phyloP scores from a whole-genome alignment of 2,113 vertebrate genomes.

The Cichladusa arquata region DNA sequence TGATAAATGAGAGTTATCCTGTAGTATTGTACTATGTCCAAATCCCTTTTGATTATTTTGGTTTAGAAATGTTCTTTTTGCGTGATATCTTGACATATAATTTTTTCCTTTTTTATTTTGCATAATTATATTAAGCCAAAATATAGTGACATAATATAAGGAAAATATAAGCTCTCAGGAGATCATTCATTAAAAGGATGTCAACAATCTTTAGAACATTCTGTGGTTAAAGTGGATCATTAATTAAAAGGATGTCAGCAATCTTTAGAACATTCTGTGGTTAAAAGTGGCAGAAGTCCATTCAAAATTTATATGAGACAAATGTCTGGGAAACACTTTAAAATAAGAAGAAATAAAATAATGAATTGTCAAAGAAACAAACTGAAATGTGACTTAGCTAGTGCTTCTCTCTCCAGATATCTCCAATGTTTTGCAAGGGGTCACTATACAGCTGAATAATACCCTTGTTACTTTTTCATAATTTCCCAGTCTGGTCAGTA shows the following conservation, averaged over 20 bases:
- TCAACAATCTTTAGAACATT: neutral
- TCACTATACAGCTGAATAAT: neutral
- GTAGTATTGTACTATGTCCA: neutral
- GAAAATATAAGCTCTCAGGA: neutral
- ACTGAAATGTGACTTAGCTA: neutral
- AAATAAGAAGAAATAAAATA: too few relatives aligned
- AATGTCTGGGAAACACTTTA: neutral
- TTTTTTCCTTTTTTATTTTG: neutral
- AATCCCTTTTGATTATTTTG: neutral
- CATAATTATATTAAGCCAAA: neutral
- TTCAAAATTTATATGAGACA: neutral
- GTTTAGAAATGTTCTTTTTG: neutral
- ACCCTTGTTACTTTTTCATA: neutral
- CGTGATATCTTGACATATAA: neutral
- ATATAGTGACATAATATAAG: neutral
- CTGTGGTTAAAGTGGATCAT: neutral
- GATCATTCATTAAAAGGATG: neutral
- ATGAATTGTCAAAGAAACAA: neutral
- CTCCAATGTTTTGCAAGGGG: neutral
- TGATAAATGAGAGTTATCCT: neutral
- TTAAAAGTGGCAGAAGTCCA: neutral
- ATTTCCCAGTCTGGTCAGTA: neutral
- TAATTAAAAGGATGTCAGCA: neutral
- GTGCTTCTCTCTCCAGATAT: neutral
- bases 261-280: neutral